Evolutionary conservation across 1,140 invertebrate genomes (phyloP).

Genomic region (Cyphomyrmex costatus): DNA sequence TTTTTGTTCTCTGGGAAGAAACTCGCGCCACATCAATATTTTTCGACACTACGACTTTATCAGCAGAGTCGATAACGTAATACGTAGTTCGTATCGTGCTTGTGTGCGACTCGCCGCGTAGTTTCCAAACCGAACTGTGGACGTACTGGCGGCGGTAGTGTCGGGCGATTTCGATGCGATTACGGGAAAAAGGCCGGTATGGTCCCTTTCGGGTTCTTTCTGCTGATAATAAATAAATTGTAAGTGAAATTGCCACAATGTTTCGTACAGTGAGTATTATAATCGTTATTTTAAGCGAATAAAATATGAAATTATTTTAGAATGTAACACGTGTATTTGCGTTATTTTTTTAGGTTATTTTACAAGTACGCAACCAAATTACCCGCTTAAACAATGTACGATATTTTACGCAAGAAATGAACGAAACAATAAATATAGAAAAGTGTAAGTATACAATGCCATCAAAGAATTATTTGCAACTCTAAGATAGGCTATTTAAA

Average conservation of each 20-base stretch:
- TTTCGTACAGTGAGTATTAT: conserved; percentile 46
- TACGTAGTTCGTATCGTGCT: too few species aligned
- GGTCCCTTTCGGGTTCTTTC: too few species aligned
- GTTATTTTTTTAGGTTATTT: conserved; percentile 62
- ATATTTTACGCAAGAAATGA: neutral
- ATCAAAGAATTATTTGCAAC: neutral
- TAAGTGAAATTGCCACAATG: conserved; percentile 28
- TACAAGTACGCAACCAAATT: neutral
- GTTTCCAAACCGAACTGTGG: too few species aligned
- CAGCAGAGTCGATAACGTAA: too few species aligned
- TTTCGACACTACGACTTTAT: too few species aligned
- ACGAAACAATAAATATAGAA: conserved; percentile 69
- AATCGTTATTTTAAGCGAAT: neutral
- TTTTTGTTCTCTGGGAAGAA: too few species aligned
- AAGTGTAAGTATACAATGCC: conserved; percentile 73
- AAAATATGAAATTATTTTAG: neutral
- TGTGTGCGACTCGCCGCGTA: too few species aligned
- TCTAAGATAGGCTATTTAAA: neutral
- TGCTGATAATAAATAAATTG: neutral
- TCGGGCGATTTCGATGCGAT: too few species aligned
- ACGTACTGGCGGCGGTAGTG: too few species aligned
- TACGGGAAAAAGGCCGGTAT: too few species aligned
- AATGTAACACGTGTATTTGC: neutral
- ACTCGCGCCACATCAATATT: too few species aligned
- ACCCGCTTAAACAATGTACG: neutral